Evolutionary conservation across 92 coral and sea anemone genomes (phyloP), one percentile per base, ranked within the genome.

Genomic region (Plumapathes pennacea): DNA sequence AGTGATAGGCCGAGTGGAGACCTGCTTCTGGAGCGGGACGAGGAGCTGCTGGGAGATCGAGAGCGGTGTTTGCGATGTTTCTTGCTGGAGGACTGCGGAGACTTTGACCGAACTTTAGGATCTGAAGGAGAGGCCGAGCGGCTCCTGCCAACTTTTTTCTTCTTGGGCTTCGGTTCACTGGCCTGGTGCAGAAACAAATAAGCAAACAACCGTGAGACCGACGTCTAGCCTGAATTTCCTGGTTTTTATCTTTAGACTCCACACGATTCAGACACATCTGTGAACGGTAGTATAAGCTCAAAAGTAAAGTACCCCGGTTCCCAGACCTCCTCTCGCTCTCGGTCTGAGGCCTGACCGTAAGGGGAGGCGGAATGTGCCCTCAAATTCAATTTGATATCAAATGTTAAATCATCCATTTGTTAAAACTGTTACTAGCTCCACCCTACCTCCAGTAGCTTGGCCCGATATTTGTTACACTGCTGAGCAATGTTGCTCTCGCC

Each of bases 371-470:
- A n/a, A n/a, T n/a, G n/a, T n/a, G 25, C 49, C 18, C n/a, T 25
- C 13, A 17, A 30, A 4, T 6, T 44, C 10, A 25, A 27, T 11
- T 17, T 18, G 36, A 44, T 10, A 26, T 14, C 4, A 9, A 4
- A 4, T 6, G 13, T 46, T 23, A 11, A 2, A 61, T 23, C 8
- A 12, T 21, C 13, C 15, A 36, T 5, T 0, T 25, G 1, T 11
- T 1, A 23, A 8, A 32, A 38, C 48, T 19, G 5, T 5, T 5
- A 4, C n/a, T n/a, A n/a, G n/a, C 3, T n/a, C 27, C 10, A 1
- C 3, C 81, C 37, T 45, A 91, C 98, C 89, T 92, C 98, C 1
- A 92, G 60, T 38, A 92, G 82, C 54, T 92, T 89, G 18, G 76
- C 77, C 28, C 98, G 64, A 54, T 84, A 92, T 53, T 75, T 84